A percentile compares a stretch with the other conserved stretches of the same genome.
Evolutionary conservation across 2,113 vertebrate genomes (phyloP).

Genomic region (Zosterops lateralis): DNA sequence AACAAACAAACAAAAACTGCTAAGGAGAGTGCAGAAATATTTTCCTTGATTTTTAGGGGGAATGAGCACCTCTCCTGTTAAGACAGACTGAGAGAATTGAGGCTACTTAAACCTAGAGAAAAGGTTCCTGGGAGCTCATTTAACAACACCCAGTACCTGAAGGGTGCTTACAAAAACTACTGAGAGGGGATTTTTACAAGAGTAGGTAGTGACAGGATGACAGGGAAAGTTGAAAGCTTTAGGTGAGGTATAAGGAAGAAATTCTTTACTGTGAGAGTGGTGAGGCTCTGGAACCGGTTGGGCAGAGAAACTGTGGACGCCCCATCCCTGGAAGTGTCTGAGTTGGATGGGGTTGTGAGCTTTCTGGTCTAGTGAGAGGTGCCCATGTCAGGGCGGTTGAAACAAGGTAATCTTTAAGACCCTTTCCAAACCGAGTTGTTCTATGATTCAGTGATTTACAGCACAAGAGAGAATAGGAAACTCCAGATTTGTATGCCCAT

Average conservation of each 20-base stretch:
- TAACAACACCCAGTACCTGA: neutral
- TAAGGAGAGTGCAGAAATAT: neutral
- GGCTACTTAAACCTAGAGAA: neutral
- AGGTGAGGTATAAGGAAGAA: neutral
- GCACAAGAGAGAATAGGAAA: neutral
- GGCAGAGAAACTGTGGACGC: neutral
- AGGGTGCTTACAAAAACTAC: neutral
- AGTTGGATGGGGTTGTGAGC: neutral
- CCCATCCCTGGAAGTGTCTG: neutral
- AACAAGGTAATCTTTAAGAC: neutral
- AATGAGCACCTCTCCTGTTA: neutral
- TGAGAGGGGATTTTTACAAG: neutral
- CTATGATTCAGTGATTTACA: neutral
- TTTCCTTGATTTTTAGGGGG: neutral
- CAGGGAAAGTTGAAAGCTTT: neutral
- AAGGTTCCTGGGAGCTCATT: neutral
- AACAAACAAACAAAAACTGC: neutral
- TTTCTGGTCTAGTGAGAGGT: no score
- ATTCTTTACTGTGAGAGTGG: neutral
- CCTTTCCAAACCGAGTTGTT: neutral
- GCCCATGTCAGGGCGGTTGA: accelerated
- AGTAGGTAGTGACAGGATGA: neutral
- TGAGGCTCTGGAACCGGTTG: neutral
- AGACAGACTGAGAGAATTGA: neutral
- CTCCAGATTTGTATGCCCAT: neutral